A percentile compares a stretch with the other conserved stretches of the same genome.
Evolutionary conservation across 2,888 invertebrate species (phyloP).

Genomic region (Dolomedes plantarius): DNA sequence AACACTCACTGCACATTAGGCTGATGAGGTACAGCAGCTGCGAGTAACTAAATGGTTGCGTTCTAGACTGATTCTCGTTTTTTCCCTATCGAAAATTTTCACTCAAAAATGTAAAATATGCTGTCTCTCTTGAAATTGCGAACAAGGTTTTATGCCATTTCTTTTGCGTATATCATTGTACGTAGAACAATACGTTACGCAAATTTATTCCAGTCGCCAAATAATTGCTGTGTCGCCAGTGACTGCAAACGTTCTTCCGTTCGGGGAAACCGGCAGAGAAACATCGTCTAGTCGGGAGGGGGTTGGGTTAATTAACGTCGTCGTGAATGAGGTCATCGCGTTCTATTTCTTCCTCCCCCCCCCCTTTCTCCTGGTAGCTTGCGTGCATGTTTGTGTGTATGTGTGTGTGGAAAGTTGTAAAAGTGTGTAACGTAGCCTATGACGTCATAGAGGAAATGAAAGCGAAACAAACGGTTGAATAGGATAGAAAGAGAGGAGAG

Average conservation of each 20-base stretch:
- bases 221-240: not conserved
- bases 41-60: no score
- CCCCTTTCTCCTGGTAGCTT: not conserved
- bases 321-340: constrained; percentile 71
- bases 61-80: no score
- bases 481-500: constrained; percentile 22
- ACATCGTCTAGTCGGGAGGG: constrained; percentile 19
- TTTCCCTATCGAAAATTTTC: no score
- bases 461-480: constrained; percentile 65
- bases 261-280: constrained; percentile 13
- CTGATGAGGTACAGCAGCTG: no score
- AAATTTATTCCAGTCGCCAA: not conserved
- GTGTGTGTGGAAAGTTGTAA: constrained; percentile 62
- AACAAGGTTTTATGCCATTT: no score
- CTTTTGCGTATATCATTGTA: no score
- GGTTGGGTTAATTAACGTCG: constrained; percentile 66
- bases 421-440: constrained; percentile 54
- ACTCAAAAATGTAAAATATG: no score
- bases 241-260: not conserved
- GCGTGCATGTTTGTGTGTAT: constrained; percentile 42
- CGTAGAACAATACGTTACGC: no score
- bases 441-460: constrained; percentile 69
- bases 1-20: no score
- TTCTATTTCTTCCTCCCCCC: constrained; percentile 24
- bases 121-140: no score